Percentiles rank a stretch among this genome's conserved stretches.
Evolutionary conservation across 1,140 invertebrate genomes (phyloP).

Genomic region (Drosophila takahashii): DNA sequence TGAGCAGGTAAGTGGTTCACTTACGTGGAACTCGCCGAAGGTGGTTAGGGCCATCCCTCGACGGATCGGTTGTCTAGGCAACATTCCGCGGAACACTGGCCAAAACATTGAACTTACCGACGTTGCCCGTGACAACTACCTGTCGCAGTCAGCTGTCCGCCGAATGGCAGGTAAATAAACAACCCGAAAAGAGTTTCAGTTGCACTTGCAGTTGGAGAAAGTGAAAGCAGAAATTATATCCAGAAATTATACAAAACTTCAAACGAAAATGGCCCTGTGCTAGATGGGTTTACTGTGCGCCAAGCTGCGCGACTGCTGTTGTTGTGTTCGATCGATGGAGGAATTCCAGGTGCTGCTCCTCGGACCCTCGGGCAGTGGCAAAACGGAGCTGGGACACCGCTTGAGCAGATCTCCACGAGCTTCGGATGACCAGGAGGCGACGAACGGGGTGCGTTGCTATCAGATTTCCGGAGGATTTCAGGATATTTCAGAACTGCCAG

Average conservation of each 20-base stretch:
- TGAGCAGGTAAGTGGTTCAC: background rate
- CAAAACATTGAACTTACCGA: slow-evolving; percentile 30
- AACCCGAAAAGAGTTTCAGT: background rate
- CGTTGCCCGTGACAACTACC: slow-evolving; percentile 40
- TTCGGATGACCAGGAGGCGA: slow-evolving; percentile 44
- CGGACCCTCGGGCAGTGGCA: slow-evolving; percentile 64
- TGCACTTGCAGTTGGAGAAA: background rate
- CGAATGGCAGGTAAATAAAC: slow-evolving; percentile 58
- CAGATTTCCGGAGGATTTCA: background rate
- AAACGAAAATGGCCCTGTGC: slow-evolving; percentile 1
- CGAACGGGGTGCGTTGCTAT: slow-evolving; percentile 73
- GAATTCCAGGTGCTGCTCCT: slow-evolving; percentile 70
- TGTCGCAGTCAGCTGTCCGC: slow-evolving; percentile 51
- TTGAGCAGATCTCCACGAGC: slow-evolving; percentile 27
- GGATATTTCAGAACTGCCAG: background rate
- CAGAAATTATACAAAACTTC: slow-evolving; percentile 3
- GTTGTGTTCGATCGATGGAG: background rate
- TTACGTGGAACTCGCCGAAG: slow-evolving; percentile 2
- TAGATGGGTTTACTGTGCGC: slow-evolving; percentile 62
- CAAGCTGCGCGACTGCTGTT: slow-evolving; percentile 48
- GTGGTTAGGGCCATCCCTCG: slow-evolving; percentile 11
- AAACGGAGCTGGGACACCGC: slow-evolving; percentile 68
- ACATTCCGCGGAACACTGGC: background rate
- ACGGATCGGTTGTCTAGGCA: slow-evolving; percentile 28
- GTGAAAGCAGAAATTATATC: background rate